Evolutionary conservation across 1,140 invertebrate genomes (phyloP).

Genomic region (Caenorhabditis latens): DNA sequence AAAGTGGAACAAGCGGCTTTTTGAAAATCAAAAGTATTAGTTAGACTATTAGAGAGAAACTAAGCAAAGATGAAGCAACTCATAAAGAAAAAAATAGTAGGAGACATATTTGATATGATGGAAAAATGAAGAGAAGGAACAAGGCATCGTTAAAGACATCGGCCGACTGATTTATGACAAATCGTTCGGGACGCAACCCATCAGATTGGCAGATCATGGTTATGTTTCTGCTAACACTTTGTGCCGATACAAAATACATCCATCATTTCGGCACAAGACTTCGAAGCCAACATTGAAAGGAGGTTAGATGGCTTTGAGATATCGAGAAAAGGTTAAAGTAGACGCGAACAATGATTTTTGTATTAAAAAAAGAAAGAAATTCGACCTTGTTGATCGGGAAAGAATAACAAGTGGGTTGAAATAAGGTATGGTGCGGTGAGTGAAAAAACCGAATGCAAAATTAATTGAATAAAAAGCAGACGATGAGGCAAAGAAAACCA

Average conservation of each 20-base stretch:
- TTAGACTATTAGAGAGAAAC: neutral
- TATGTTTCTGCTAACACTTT: conserved; percentile 20
- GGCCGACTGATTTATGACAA: conserved; percentile 54
- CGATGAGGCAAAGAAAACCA: neutral
- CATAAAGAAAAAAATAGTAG: neutral
- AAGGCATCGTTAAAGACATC: neutral
- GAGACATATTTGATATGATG: neutral
- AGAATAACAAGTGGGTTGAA: conserved; percentile 48
- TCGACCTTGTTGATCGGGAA: conserved; percentile 33
- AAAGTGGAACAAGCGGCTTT: no score
- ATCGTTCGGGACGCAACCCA: conserved; percentile 34
- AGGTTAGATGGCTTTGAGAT: neutral
- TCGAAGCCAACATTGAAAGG: neutral
- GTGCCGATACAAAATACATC: neutral
- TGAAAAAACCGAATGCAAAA: conserved; percentile 32
- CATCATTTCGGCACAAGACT: conserved; percentile 19
- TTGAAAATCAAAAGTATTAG: no score
- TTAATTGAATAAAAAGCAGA: conserved; percentile 50
- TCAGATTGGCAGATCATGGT: conserved; percentile 36
- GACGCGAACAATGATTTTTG: conserved; percentile 10
- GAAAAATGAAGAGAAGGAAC: neutral
- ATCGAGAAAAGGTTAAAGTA: neutral
- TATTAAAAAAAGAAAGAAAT: neutral
- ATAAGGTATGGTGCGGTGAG: neutral
- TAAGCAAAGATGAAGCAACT: no score